Percentiles rank a stretch among this genome's conserved stretches.
Evolutionary conservation across 1,140 invertebrate genomes (phyloP).

Genomic region (Amyelois transitella): DNA sequence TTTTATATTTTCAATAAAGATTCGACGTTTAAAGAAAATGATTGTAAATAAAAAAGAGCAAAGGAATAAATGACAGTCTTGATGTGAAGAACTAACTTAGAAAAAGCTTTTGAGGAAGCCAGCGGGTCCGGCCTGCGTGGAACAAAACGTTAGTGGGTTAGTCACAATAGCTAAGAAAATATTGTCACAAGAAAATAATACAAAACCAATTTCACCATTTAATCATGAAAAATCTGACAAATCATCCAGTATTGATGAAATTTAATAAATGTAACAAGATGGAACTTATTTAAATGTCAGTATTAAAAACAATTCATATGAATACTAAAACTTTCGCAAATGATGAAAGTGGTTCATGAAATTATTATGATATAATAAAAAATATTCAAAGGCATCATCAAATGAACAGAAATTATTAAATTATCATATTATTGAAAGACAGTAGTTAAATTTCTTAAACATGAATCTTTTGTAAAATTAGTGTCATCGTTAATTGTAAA

Average conservation of each 20-base stretch:
- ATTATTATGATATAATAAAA: too few relatives aligned
- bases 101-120: slow-evolving; percentile 93
- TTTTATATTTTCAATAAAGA: slow-evolving; percentile 19
- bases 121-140: slow-evolving; percentile 84
- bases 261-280: too few relatives aligned
- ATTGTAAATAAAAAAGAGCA: slow-evolving; percentile 52
- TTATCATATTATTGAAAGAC: too few relatives aligned
- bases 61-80: slow-evolving; percentile 70
- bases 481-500: neutral
- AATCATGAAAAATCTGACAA: neutral
- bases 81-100: slow-evolving; percentile 78
- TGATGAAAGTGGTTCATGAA: neutral
- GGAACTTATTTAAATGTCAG: neutral
- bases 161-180: slow-evolving; percentile 12
- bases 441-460: too few relatives aligned
- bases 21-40: slow-evolving; percentile 57
- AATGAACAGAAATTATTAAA: too few relatives aligned
- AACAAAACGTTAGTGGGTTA: slow-evolving; percentile 40
- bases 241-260: too few relatives aligned
- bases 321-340: neutral
- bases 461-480: too few relatives aligned
- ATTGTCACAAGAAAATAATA: too few relatives aligned
- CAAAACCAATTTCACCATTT: neutral
- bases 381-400: too few relatives aligned
- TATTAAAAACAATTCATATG: neutral